Evolutionary conservation across 2,113 vertebrate species (phyloP).

Genomic region (Calyptommatus sinebrachiatus): DNA sequence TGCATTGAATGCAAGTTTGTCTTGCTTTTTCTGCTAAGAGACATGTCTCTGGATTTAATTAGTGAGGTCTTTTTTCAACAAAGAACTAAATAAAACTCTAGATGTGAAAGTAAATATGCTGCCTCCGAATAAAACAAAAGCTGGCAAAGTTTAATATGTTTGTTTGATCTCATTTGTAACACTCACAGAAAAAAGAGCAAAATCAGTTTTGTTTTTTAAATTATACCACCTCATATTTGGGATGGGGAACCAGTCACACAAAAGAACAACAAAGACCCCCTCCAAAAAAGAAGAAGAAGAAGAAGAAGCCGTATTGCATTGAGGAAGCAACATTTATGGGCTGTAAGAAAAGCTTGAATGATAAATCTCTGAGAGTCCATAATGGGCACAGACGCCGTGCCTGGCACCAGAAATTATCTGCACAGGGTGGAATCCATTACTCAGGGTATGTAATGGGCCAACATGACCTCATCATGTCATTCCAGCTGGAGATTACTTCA

Average conservation of each 20-base stretch:
- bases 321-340: neutral
- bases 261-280: too few relatives aligned
- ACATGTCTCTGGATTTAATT: too few relatives aligned
- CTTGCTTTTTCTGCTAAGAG: too few relatives aligned
- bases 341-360: neutral
- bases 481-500: conserved; percentile 24
- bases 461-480: conserved; percentile 29
- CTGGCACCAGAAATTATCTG: conserved; percentile 13
- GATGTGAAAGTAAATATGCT: neutral
- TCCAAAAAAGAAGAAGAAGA: too few relatives aligned
- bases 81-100: neutral
- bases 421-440: conserved; percentile 25
- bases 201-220: neutral
- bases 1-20: too few relatives aligned
- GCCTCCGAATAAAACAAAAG: too few relatives aligned
- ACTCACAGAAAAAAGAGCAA: neutral
- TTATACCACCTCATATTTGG: neutral
- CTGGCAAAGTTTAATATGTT: too few relatives aligned
- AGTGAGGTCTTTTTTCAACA: too few relatives aligned
- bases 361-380: neutral
- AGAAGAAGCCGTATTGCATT: neutral
- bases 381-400: neutral
- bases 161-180: neutral
- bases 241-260: neutral
- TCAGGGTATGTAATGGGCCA: conserved; percentile 8